phyloP scores from a whole-genome alignment of 1,140 invertebrate species.

The Branchinecta lynchi region DNA sequence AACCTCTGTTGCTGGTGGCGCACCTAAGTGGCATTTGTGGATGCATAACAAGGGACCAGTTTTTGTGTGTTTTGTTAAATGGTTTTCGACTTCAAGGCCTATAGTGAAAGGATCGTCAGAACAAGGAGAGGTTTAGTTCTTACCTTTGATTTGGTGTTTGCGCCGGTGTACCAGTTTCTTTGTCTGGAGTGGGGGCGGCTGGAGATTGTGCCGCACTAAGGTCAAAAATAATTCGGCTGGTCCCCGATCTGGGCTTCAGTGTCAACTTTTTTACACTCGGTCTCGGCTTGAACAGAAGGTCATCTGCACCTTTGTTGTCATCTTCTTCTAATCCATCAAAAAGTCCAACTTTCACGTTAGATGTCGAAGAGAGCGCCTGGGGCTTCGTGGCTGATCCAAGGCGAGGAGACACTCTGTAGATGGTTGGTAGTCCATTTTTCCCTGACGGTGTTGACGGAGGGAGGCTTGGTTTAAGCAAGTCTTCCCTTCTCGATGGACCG shows the following conservation, averaged over 20 bases:
- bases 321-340: constrained; percentile 43
- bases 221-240: neutral
- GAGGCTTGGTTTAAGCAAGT: constrained; percentile 54
- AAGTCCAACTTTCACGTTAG: constrained; percentile 25
- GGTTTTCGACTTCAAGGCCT: too few relatives aligned
- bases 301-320: constrained; percentile 38
- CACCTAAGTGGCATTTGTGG: too few relatives aligned
- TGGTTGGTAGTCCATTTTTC: neutral
- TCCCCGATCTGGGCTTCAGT: constrained; percentile 27
- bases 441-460: constrained; percentile 34
- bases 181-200: neutral
- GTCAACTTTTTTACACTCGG: constrained; percentile 40
- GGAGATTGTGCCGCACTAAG: neutral
- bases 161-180: neutral
- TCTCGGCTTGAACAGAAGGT: constrained; percentile 35
- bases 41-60: too few relatives aligned
- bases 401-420: neutral
- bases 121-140: neutral
- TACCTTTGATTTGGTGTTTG: neutral
- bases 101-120: neutral
- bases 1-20: too few relatives aligned
- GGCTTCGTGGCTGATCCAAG: neutral
- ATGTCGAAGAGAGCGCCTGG: constrained; percentile 10
- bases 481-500: constrained; percentile 35
- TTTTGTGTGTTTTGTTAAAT: too few relatives aligned